Base-by-base conservation (phyloP, 1,140 invertebrate species). In the Atta texana region DNA sequence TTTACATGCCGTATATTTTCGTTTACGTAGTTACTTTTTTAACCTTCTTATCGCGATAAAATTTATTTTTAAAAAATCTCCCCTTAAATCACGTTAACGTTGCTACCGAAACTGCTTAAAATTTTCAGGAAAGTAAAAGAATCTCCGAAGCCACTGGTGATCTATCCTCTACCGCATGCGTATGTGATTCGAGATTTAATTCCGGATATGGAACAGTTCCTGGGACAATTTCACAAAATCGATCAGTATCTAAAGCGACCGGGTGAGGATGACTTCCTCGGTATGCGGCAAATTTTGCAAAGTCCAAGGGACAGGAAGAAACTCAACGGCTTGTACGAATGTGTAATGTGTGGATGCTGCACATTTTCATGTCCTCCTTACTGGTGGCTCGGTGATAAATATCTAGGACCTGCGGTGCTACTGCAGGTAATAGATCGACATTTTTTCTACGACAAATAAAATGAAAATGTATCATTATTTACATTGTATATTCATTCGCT, bases 151-250 rank as follows among this genome's bases (percentile, higher is more conserved):
- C 94, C 96, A 0, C 94, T 96, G 12, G 97, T 97, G 66, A 97
- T 99, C 63, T 98, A 98, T 93, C 98, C 98, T 14, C 94, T 99
- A 55, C 98, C 98, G 10, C 98, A 99, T 92, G 97, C 98, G 97
- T 99, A 98, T 93, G 98, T 99, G 1, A 96, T 99, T 21, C 98
- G 98, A 94, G 98, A 99, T 95, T 94, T 99, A 57, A 97, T 99
- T 18, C 97, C 98, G 49, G 98, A 98, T 93, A 97, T 99, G 97
- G 97, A 95, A 51, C 97, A 98, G 89, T 99, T 99, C 94, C 98
- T 98, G 92, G 95, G 97, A 51, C 98, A 98, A 91, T 99, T 99
- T 94, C 96, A 96, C 72, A 97, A 96, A 12, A 98, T 99, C 91
- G 96, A 98, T 87, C 98, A 98, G 0, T 99, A 97, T 96, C 95